Percentiles rank a stretch among this genome's conserved stretches.
Conservation (phyloP, 2,113 vertebrate genomes). For the Leucoraja erinaceus region DNA sequence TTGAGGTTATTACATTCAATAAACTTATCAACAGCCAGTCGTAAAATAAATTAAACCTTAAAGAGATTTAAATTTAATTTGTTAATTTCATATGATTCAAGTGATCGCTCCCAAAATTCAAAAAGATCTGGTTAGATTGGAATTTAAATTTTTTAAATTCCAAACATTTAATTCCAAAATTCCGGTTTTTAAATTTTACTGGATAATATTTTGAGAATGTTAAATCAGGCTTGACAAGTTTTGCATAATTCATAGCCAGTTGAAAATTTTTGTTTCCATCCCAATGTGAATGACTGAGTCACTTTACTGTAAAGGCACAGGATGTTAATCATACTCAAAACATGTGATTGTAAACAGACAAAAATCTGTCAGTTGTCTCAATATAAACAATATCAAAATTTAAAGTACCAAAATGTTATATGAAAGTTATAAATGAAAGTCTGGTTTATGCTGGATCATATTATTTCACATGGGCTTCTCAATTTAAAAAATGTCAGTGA, state of each 20-base stretch:
- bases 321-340: background rate
- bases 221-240: background rate
- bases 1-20: background rate
- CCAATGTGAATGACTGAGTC: background rate
- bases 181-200: too few species aligned
- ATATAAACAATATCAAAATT: background rate
- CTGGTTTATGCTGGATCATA: too few species aligned
- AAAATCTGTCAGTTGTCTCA: background rate
- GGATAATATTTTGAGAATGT: background rate
- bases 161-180: too few species aligned
- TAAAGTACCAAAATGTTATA: background rate
- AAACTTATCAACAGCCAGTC: background rate
- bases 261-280: background rate
- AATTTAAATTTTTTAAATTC: background rate
- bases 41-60: background rate
- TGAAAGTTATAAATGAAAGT: too few species aligned
- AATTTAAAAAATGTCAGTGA: background rate
- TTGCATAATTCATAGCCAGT: background rate
- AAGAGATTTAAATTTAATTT: background rate
- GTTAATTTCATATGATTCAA: slow-evolving; percentile 6
- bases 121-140: background rate
- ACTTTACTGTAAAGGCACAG: background rate
- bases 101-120: background rate
- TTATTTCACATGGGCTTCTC: background rate
- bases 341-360: background rate